Conservation (phyloP, 2,797 vertebrate genomes). For the Gephyroberyx darwinii region DNA sequence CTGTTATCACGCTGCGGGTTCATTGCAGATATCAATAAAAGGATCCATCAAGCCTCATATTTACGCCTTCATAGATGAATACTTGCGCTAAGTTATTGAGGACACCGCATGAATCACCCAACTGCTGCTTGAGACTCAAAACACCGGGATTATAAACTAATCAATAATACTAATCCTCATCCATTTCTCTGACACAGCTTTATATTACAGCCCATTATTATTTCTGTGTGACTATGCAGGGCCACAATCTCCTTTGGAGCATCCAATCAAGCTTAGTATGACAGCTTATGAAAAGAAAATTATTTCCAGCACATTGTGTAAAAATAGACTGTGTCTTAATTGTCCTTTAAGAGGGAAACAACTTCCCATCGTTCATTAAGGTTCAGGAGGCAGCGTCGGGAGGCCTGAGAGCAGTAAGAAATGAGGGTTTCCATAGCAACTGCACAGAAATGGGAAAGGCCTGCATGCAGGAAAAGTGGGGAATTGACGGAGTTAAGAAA, state of each 20-base stretch:
- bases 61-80: conserved; percentile 23
- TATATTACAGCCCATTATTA: conserved; percentile 23
- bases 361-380: conserved; percentile 69
- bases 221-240: conserved; percentile 46
- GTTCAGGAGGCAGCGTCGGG: conserved; percentile 61
- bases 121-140: conserved; percentile 48
- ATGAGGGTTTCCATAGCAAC: conserved; percentile 79
- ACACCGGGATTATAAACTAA: conserved; percentile 69
- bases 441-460: conserved; percentile 63
- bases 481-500: conserved; percentile 60
- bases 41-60: conserved; percentile 10
- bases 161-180: conserved; percentile 70
- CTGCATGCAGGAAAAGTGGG: conserved; percentile 51
- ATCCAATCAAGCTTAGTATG: conserved; percentile 44
- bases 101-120: conserved; percentile 37
- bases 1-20: not conserved
- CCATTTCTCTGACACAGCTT: conserved; percentile 39
- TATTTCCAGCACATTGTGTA: conserved; percentile 51
- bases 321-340: conserved; percentile 47
- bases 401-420: conserved; percentile 58
- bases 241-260: conserved; percentile 18
- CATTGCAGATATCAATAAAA: conserved; percentile 3
- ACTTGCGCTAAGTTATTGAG: conserved; percentile 18
- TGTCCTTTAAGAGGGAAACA: conserved; percentile 62
- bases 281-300: conserved; percentile 47